Conservation (phyloP, 2,113 vertebrate species). For the Rhodinocichla rosea region DNA sequence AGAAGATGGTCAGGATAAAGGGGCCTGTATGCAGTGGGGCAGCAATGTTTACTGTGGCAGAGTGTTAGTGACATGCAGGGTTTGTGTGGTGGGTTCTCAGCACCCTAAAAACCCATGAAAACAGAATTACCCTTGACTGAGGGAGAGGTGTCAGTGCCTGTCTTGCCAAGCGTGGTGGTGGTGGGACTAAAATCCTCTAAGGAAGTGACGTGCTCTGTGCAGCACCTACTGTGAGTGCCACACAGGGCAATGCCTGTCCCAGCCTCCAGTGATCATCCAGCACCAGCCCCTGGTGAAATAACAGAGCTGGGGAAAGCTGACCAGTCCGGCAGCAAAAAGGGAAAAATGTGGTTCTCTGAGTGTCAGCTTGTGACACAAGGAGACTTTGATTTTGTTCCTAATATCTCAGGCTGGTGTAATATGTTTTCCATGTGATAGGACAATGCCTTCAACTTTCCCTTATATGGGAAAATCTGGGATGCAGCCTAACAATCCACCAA, state of each 20-base stretch:
- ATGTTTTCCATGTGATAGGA: constrained; percentile 36
- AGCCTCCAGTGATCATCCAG: not conserved
- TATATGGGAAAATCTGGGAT: constrained; percentile 64
- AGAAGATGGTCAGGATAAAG: not conserved
- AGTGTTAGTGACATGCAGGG: not conserved
- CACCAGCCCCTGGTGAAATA: not conserved
- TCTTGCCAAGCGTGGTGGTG: accelerated
- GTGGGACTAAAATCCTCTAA: not conserved
- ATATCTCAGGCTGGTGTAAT: constrained; percentile 14
- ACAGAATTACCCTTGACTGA: not conserved
- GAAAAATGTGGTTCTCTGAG: not conserved
- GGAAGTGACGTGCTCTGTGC: accelerated
- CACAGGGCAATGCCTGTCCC: not conserved
- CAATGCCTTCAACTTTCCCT: constrained; percentile 57
- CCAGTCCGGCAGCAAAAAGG: not conserved
- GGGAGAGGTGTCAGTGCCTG: not conserved
- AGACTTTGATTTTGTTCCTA: constrained; percentile 4
- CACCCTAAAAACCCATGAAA: not conserved
- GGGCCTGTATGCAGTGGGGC: accelerated
- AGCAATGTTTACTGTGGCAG: accelerated
- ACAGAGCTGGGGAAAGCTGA: not conserved
- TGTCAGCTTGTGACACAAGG: not conserved
- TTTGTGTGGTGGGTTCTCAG: not conserved
- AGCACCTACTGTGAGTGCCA: accelerated
- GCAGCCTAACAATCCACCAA: not conserved